A percentile compares a stretch with the other conserved stretches of the same genome.
phyloP scores from a whole-genome alignment of 2,797 vertebrate genomes.

The Allobates femoralis region DNA sequence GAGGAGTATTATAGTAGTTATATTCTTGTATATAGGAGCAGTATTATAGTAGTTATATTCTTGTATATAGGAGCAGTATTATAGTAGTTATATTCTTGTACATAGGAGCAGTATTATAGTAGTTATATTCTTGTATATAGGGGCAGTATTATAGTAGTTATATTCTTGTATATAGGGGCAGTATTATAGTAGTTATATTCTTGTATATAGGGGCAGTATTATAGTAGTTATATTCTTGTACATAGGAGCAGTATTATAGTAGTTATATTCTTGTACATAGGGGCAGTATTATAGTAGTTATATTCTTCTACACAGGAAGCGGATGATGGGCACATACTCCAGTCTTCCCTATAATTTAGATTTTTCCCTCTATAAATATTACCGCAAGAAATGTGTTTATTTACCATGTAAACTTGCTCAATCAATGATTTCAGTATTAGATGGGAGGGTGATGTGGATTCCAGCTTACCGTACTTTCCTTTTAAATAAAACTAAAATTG shows the following conservation, averaged over 20 bases:
- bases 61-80: background rate
- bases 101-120: constrained; percentile 3
- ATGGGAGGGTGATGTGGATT: constrained; percentile 67
- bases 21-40: background rate
- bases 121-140: background rate
- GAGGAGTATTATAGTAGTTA: constrained; percentile 4
- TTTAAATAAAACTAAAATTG: constrained; percentile 86
- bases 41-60: constrained; percentile 5
- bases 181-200: constrained; percentile 4
- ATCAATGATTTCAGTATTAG: constrained; percentile 69
- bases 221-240: background rate
- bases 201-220: background rate
- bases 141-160: background rate
- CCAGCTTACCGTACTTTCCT: constrained; percentile 75
- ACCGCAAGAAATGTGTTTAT: constrained; percentile 63
- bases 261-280: too few species aligned
- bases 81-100: constrained; percentile 4
- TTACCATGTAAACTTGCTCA: constrained; percentile 67
- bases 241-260: background rate
- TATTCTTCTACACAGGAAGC: background rate
- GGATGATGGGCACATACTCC: background rate
- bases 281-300: background rate
- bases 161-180: background rate
- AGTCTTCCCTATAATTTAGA: background rate
- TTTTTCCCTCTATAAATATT: background rate